Base-by-base conservation (phyloP, 2,113 vertebrate species). In the Thalassoma bifasciatum region DNA sequence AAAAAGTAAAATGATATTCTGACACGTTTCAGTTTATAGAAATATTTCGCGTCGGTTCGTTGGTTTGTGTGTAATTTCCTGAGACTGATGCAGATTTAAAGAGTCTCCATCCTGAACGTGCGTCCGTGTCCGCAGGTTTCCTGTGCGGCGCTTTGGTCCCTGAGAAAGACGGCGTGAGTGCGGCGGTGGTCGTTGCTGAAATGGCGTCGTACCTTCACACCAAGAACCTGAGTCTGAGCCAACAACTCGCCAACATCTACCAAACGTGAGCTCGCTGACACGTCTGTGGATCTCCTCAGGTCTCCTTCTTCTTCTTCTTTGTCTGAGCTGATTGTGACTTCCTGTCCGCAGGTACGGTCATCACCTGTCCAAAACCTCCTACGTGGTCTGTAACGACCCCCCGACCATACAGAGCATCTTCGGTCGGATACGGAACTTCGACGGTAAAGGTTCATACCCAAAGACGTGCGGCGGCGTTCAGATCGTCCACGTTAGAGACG, bases 111-210 rank as follows among this genome's bases (percentile, higher is more conserved):
- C 10, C 8, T 10, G 38, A 40, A 9, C 8, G 38, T 40, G 17
- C 12, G 44, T 14, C 16, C 10, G 6, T 14, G n/a, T 67, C 6
- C 42, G 4, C 62, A 99, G 98, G 98, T 1, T 99, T 97, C 84
- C 94, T 98, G 87, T 99, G 98, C 54, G 96, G 97, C 47, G 94
- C 90, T 0, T 88, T 95, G 0, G 95, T 98, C 56, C 89, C 96
- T 40, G 98, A 99, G 68, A 99, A 99, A 83, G 98, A 99, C 10
- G 98, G 97, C 0, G 96, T 99, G n/a, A 98, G 98, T 1, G 93
- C 96, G 0, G 96, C 98, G 0, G 97, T 76, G 50, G 95, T 98
- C 11, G 89, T 94, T 62, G 97, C 98, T 21, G 98, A 99, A 75
- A 96, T 99, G 97, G 95, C 95, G 0, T 49, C 94, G 1, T 98